phyloP scores from a whole-genome alignment of 2,888 invertebrate genomes.

The Corythucha ciliata region DNA sequence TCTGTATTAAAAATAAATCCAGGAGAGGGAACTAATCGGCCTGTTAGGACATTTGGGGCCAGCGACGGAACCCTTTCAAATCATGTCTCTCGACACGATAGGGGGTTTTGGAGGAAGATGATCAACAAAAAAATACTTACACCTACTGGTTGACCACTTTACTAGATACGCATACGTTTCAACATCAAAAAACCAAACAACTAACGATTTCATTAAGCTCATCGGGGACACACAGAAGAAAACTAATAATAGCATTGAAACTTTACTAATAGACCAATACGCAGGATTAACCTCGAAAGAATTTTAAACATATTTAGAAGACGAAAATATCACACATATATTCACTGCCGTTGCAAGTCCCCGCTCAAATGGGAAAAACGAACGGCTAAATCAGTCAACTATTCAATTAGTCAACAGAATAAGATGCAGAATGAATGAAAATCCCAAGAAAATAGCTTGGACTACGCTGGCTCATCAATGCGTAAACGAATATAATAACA shows the following conservation, averaged over 20 bases:
- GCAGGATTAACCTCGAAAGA: conserved; percentile 34
- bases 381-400: conserved; percentile 34
- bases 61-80: conserved; percentile 35
- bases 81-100: conserved; percentile 37
- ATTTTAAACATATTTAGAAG: conserved; percentile 33
- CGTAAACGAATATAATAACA: conserved; percentile 29
- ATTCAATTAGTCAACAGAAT: conserved; percentile 30
- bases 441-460: conserved; percentile 27
- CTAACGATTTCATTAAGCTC: conserved; percentile 36
- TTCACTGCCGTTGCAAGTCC: conserved; percentile 31
- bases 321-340: conserved; percentile 28
- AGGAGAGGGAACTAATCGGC: conserved; percentile 33
- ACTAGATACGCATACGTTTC: conserved; percentile 34
- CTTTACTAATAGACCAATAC: conserved; percentile 34
- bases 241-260: too few relatives aligned
- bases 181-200: conserved; percentile 35
- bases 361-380: conserved; percentile 33
- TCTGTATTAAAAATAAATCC: conserved; percentile 37
- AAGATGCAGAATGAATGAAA: conserved; percentile 31
- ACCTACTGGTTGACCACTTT: conserved; percentile 34
- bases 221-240: too few relatives aligned
- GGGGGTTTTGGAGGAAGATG: conserved; percentile 35
- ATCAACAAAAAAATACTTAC: conserved; percentile 37
- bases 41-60: conserved; percentile 35
- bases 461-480: conserved; percentile 30